A percentile compares a stretch with the other conserved stretches of the same genome.
phyloP scores from a whole-genome alignment of 53 echinoderm and acorn worm species.

The Patiria pectinifera region DNA sequence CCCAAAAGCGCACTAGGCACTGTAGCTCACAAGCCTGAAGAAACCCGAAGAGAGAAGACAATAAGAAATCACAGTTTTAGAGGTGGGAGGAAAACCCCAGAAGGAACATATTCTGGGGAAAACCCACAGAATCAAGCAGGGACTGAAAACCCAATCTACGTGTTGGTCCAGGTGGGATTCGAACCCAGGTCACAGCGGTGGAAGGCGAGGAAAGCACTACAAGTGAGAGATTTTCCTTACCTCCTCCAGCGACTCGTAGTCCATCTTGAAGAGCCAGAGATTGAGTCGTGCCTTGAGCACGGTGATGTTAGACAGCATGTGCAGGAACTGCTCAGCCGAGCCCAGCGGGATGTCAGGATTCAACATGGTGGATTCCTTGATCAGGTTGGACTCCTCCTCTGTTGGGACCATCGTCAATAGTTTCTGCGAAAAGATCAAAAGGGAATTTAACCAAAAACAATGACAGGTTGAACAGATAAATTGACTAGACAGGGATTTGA shows the following conservation, averaged over 20 bases:
- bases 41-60: no score
- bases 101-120: no score
- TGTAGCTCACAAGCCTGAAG: no score
- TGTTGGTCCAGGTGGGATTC: no score
- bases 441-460: background rate
- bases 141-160: no score
- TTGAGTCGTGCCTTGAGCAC: slow-evolving; percentile 92
- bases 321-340: slow-evolving; percentile 93
- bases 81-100: no score
- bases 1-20: no score
- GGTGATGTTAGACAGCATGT: slow-evolving; percentile 84
- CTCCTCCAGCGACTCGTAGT: slow-evolving; percentile 96
- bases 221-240: slow-evolving; percentile 60
- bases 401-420: slow-evolving; percentile 89
- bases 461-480: background rate
- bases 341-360: slow-evolving; percentile 93
- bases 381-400: slow-evolving; percentile 82
- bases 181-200: no score
- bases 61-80: no score
- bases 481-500: no score
- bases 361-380: slow-evolving; percentile 80
- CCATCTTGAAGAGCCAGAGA: slow-evolving; percentile 98
- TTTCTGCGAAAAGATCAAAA: slow-evolving; percentile 65
- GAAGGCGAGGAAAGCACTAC: no score
- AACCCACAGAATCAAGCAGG: no score